Conservation (phyloP, 2,797 vertebrate species). For the Halcyon leucocephala region DNA sequence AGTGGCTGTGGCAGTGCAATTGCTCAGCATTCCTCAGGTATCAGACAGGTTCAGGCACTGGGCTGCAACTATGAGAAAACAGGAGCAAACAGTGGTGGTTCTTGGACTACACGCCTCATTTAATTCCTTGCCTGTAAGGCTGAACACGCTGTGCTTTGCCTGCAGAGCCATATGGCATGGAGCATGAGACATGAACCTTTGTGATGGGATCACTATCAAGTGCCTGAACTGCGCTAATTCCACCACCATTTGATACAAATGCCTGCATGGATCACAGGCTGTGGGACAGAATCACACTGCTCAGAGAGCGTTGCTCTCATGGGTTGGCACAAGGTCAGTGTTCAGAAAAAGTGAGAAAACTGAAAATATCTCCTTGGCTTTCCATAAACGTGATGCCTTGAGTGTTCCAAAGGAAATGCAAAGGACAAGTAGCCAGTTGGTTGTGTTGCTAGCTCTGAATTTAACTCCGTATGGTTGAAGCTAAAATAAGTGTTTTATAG, state of each 20-base stretch:
- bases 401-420: not conserved
- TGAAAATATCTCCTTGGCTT: not conserved
- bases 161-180: not conserved
- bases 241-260: not conserved
- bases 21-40: not conserved
- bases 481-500: not conserved
- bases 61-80: not conserved
- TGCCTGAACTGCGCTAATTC: not conserved
- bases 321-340: not conserved
- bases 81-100: not conserved
- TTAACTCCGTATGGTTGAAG: not conserved
- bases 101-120: not conserved
- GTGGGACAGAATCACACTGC: not conserved
- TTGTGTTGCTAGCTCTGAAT: not conserved
- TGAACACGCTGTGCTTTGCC: not conserved
- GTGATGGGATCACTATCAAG: accelerated
- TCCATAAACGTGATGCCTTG: not conserved
- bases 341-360: not conserved
- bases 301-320: not conserved
- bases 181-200: not conserved
- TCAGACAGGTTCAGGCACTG: accelerated
- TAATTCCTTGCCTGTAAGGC: not conserved
- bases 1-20: accelerated
- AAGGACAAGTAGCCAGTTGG: not conserved
- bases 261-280: not conserved